Evolutionary conservation across 2,888 invertebrate species (phyloP).

Genomic region (Eupithecia dodoneata): DNA sequence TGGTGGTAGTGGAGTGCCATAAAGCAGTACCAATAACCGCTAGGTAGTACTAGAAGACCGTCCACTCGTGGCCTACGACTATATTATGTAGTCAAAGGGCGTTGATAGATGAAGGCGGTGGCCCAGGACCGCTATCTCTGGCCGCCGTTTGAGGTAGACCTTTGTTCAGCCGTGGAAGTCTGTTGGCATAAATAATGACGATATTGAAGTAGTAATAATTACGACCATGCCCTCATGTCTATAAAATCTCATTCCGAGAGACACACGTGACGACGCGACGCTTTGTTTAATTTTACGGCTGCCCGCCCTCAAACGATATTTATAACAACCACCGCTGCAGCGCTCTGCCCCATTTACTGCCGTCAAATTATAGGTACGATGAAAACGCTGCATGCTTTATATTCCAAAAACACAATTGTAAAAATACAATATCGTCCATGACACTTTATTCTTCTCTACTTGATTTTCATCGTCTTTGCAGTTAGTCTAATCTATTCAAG

Average conservation of each 20-base stretch:
- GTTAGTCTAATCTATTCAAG: no score
- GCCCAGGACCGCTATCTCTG: not conserved
- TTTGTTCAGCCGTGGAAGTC: not conserved
- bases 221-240: not conserved
- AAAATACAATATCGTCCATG: not conserved
- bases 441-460: not conserved
- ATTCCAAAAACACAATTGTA: conserved; percentile 1
- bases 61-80: not conserved
- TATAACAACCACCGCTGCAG: conserved; percentile 48
- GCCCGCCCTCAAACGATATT: conserved; percentile 53
- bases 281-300: conserved; percentile 62
- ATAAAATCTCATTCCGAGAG: not conserved
- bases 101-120: not conserved
- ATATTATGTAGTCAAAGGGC: not conserved
- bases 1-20: not conserved
- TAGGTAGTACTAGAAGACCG: not conserved
- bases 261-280: conserved; percentile 32
- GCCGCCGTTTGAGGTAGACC: not conserved
- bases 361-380: not conserved
- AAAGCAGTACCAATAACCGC: not conserved
- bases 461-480: no score
- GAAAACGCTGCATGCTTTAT: not conserved
- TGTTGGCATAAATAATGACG: not conserved
- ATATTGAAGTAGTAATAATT: not conserved
- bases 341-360: conserved; percentile 6